These are phyloP conservation scores for Burhinus oedicnemus DNA, from an alignment of 2,113 vertebrate species.

Conservation along the genomic window DNA sequence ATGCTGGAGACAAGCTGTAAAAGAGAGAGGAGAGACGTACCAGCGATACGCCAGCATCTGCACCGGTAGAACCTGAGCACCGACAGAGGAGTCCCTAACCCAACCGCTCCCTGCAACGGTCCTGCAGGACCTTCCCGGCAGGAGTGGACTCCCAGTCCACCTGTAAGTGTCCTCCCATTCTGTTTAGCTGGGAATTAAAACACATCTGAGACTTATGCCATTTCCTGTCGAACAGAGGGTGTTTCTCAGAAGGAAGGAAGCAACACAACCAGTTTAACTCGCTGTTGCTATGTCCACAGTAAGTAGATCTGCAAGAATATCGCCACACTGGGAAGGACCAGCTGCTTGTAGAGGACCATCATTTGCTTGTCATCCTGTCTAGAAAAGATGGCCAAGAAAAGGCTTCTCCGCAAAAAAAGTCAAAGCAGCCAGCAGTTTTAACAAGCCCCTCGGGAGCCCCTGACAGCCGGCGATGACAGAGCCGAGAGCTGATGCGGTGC, in stretches of 20 bases:
- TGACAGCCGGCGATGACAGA: neutral
- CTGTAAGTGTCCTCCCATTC: accelerated
- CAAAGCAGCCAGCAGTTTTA: neutral
- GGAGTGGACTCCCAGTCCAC: neutral
- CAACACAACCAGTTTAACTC: neutral
- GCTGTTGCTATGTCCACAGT: accelerated
- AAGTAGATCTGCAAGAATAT: neutral
- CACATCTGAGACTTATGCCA: accelerated
- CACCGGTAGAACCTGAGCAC: neutral
- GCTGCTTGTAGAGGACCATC: neutral
- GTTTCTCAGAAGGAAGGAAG: neutral
- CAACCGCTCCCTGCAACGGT: accelerated
- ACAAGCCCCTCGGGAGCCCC: neutral
- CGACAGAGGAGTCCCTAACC: accelerated
- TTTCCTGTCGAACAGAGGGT: accelerated
- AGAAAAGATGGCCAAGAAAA: neutral
- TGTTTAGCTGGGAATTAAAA: neutral
- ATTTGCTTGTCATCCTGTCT: neutral
- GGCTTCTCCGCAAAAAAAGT: neutral
- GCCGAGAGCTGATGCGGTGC: accelerated
- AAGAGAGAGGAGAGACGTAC: neutral
- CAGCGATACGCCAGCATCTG: neutral
- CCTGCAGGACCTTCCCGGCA: neutral
- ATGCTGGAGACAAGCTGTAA: conserved; percentile 90
- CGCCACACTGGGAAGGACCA: neutral